These are phyloP conservation scores for Microtus ochrogaster DNA, from an alignment of 2,113 vertebrate genomes.

Conservation along the genomic window DNA sequence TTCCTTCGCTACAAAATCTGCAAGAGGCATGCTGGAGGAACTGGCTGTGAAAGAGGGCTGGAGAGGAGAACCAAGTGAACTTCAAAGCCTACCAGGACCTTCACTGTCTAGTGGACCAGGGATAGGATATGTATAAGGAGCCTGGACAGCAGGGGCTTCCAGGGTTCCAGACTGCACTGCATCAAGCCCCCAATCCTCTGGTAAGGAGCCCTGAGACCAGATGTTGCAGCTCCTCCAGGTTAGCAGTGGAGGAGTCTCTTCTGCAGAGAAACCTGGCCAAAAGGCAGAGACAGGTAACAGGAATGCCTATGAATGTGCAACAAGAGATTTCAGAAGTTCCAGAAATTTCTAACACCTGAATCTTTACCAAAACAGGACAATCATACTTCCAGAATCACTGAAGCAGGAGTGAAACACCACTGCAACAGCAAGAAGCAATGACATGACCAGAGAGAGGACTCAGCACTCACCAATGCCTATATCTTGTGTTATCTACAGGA, in stretches of 20 bases:
- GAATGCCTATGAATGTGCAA: background rate
- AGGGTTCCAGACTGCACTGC: background rate
- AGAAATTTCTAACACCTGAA: background rate
- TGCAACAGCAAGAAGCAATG: background rate
- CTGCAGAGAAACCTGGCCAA: background rate
- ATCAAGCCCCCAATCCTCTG: background rate
- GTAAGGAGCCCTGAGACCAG: background rate
- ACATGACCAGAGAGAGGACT: background rate
- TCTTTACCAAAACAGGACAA: background rate
- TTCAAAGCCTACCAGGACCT: background rate
- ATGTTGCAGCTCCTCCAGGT: background rate
- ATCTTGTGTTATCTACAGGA: background rate
- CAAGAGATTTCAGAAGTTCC: background rate
- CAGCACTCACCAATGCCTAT: background rate
- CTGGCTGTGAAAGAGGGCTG: background rate
- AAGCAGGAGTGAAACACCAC: background rate
- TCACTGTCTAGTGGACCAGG: background rate
- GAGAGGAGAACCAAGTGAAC: background rate
- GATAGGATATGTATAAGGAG: background rate
- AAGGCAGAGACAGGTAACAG: background rate
- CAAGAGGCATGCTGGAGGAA: background rate
- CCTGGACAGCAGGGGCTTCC: background rate
- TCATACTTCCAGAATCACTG: background rate
- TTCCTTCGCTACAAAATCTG: too few relatives aligned
- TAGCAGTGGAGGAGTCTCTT: background rate